Evolutionary conservation across 2,888 invertebrate genomes (phyloP).

Genomic region (Drosophila hamatofila): DNA sequence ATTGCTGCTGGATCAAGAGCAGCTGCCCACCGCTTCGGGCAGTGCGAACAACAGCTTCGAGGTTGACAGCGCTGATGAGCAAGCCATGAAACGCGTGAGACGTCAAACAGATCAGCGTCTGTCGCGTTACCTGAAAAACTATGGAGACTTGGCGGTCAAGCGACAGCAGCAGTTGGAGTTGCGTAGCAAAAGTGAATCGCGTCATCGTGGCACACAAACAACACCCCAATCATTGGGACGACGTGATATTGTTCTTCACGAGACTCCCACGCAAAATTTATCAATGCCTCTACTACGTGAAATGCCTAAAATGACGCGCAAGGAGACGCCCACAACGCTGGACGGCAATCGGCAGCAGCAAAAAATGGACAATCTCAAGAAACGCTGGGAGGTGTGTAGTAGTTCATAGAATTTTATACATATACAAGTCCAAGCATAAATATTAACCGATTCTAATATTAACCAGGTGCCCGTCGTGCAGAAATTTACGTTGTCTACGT

Average conservation of each 20-base stretch:
- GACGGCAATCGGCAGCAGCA: constrained; percentile 42
- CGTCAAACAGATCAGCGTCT: constrained; percentile 79
- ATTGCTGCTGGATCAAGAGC: constrained; percentile 48
- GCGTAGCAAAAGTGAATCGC: constrained; percentile 73
- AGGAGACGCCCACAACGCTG: constrained; percentile 52
- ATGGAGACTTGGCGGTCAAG: constrained; percentile 79
- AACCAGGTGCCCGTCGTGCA: constrained; percentile 88
- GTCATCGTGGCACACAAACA: constrained; percentile 82
- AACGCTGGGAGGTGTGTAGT: constrained; percentile 86
- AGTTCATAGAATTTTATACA: background rate
- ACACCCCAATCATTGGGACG: constrained; percentile 71
- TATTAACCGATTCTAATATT: background rate
- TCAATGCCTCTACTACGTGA: constrained; percentile 89
- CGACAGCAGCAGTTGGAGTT: constrained; percentile 42
- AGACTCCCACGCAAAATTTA: constrained; percentile 84
- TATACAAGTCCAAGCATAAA: background rate
- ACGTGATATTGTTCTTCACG: constrained; percentile 79
- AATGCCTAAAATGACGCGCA: constrained; percentile 85
- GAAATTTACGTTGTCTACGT: constrained; percentile 79
- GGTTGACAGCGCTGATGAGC: constrained; percentile 70
- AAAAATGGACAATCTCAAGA: constrained; percentile 84
- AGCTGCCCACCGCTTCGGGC: constrained; percentile 49
- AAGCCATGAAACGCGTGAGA: constrained; percentile 76
- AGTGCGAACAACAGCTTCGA: constrained; percentile 70
- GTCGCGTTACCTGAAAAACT: constrained; percentile 82